These are phyloP conservation scores for Hypocryptadius cinnamomeus DNA, from an alignment of 2,113 vertebrate genomes.

Conservation along the genomic window DNA sequence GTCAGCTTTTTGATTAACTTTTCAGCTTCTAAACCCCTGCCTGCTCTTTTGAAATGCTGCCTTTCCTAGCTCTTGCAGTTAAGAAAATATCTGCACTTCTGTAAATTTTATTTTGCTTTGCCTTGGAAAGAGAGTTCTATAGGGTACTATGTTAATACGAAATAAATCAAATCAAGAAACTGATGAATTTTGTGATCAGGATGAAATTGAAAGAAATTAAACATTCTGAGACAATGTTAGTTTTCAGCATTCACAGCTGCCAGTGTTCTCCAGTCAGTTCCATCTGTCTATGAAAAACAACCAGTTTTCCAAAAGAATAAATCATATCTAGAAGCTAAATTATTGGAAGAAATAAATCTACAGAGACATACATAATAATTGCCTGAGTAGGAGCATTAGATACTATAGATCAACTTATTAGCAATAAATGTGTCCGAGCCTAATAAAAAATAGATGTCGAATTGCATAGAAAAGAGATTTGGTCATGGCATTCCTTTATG, in stretches of 20 bases:
- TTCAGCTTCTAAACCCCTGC: background rate
- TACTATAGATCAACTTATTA: background rate
- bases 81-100: background rate
- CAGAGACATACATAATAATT: background rate
- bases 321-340: background rate
- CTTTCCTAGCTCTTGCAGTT: background rate
- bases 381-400: background rate
- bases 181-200: background rate
- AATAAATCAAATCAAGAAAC: slow-evolving; percentile 3
- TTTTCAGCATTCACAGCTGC: background rate
- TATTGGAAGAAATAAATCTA: background rate
- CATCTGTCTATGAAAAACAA: background rate
- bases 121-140: background rate
- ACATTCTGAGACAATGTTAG: background rate
- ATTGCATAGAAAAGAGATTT: background rate
- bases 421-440: background rate
- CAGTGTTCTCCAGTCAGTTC: background rate
- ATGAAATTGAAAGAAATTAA: background rate
- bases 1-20: background rate
- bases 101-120: slow-evolving; percentile 1
- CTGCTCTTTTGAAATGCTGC: background rate
- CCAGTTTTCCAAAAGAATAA: background rate
- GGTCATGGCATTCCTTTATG: background rate
- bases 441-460: background rate
- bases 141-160: background rate